Percentiles rank a stretch among this genome's conserved stretches.
phyloP scores from a whole-genome alignment of 2,797 vertebrate species.

The Gymnopithys bicolor region DNA sequence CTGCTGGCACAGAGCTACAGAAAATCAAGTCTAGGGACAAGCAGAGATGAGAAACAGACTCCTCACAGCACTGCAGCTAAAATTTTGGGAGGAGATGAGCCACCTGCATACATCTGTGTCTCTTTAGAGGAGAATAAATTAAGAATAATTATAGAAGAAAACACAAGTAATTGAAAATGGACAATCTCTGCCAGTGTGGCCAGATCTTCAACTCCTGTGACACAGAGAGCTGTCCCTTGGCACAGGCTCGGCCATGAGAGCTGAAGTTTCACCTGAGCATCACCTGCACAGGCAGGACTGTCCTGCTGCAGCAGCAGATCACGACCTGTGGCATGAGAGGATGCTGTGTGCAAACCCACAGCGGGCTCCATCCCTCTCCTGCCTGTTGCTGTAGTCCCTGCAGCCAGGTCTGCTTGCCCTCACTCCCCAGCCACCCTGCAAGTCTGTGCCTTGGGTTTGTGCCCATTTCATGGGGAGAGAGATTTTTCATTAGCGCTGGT shows the following conservation, averaged over 20 bases:
- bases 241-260: neutral
- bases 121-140: neutral
- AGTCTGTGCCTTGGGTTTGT: neutral
- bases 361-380: neutral
- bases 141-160: neutral
- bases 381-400: neutral
- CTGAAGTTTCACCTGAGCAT: neutral
- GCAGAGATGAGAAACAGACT: neutral
- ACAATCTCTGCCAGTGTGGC: neutral
- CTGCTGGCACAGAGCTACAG: neutral
- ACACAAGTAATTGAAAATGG: neutral
- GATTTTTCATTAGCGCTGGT: neutral
- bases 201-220: neutral
- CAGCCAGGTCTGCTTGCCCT: neutral
- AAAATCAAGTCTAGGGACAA: neutral
- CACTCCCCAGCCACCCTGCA: neutral
- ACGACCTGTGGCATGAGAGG: fast-evolving
- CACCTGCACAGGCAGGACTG: neutral
- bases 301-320: neutral
- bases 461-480: neutral
- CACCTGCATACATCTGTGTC: neutral
- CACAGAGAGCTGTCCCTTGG: neutral
- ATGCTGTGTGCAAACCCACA: fast-evolving
- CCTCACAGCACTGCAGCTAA: neutral
- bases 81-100: neutral